Base-by-base conservation (phyloP, 2,797 vertebrate species). In the Syncerus caffer region DNA sequence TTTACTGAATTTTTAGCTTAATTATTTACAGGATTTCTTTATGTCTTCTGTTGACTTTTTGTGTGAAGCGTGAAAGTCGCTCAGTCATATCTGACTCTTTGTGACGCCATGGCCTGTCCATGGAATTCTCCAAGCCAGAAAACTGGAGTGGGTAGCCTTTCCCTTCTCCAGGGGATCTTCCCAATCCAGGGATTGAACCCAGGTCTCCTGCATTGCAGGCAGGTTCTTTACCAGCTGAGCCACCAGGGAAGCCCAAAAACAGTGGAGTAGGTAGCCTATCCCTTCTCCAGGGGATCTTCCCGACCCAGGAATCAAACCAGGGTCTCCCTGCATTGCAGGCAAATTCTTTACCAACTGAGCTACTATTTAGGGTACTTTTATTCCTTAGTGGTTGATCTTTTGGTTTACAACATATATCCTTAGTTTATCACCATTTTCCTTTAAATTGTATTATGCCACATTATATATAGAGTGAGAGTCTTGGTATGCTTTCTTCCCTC, bases 271-370 rank as follows among this genome's bases (percentile, higher is more conserved):
- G 62, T 10, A 67, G 31, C 62, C 16, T 67, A 4, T 67, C 8
- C 16, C 62, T 67, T 67, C 31, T 67, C 62, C 62, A 19, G 62
- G n/a, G 31, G 4, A 19, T 67, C n/a, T 67, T 67, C 62, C n/a
- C 0, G 4, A 67, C 16, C n/a, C n/a, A 71, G n/a, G n/a, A 67
- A 34, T 67, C 4, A 0, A 67, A 67, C n/a, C 1, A 0, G n/a
- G n/a, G 4, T 71, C n/a, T 71, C 19, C n/a, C 1, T n/a, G 2
- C 64, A 71, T 12, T 71, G 64, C 64, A 71, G 64, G 19, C n/a
- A 71, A 19, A 67, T 38, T 71, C n/a, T 71, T 38, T 71, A 38
- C n/a, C 19, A 71, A 38, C 19, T 71, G n/a, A 71, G 64, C 64
- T 71, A 71, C 19, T 71, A 1, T 58, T 58, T 86, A 64, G 19